These are phyloP conservation scores for Pyrochroa serraticornis DNA, from an alignment of 2,888 invertebrate species.

Conservation along the genomic window DNA sequence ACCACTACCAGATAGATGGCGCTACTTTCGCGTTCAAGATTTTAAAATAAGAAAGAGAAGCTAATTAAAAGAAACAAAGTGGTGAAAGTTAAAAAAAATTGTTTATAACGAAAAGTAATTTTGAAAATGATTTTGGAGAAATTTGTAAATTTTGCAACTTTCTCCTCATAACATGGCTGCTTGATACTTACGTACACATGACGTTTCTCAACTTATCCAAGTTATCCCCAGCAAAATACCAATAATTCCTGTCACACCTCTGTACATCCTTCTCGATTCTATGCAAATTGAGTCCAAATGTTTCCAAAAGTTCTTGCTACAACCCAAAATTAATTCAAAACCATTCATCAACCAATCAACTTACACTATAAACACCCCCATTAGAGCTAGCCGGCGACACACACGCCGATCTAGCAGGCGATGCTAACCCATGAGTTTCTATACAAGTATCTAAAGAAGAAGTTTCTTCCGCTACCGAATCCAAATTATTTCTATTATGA, in stretches of 20 bases:
- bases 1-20: too few relatives aligned
- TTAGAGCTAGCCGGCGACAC: constrained; percentile 90
- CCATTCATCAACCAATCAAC: constrained; percentile 43
- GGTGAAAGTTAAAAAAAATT: too few relatives aligned
- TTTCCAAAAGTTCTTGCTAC: constrained; percentile 83
- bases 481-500: constrained; percentile 59
- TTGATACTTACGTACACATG: constrained; percentile 89
- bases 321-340: constrained; percentile 41
- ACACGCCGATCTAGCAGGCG: constrained; percentile 63
- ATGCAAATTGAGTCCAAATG: constrained; percentile 87
- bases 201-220: constrained; percentile 91
- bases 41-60: too few relatives aligned
- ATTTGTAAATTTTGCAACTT: neutral
- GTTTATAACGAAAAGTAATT: too few relatives aligned
- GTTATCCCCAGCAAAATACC: constrained; percentile 91
- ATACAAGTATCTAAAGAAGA: constrained; percentile 55
- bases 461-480: constrained; percentile 67
- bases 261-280: constrained; percentile 97
- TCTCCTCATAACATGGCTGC: too few relatives aligned
- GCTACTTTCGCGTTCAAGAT: too few relatives aligned
- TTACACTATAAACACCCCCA: constrained; percentile 86
- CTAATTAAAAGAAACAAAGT: too few relatives aligned
- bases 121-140: too few relatives aligned
- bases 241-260: constrained; percentile 92
- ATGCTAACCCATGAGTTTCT: constrained; percentile 55